phyloP scores from a whole-genome alignment of 2,113 vertebrate genomes.

The Festucalex cinctus region DNA sequence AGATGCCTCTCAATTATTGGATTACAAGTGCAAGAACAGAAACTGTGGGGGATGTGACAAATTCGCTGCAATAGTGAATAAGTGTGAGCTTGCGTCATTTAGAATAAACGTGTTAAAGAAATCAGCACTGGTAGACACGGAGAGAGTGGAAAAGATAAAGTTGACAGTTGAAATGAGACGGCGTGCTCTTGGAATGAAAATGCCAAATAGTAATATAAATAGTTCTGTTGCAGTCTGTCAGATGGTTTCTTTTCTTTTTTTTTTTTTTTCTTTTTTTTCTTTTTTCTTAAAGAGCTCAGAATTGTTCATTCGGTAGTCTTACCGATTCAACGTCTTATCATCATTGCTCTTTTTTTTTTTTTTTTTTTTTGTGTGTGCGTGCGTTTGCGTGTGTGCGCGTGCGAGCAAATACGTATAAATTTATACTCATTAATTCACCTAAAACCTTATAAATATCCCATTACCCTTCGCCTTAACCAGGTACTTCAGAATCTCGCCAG shows the following conservation, averaged over 20 bases:
- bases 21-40: neutral
- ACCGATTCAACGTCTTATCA: too few species aligned
- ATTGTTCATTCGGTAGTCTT: too few species aligned
- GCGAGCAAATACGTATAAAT: too few species aligned
- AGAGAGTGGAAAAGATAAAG: constrained; percentile 1
- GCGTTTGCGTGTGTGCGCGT: too few species aligned
- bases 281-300: too few species aligned
- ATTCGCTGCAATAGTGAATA: neutral
- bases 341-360: too few species aligned
- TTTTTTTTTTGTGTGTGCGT: too few species aligned
- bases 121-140: neutral
- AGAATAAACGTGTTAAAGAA: neutral
- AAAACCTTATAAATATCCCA: too few species aligned
- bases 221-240: neutral
- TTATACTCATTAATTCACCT: too few species aligned
- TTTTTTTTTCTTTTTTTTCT: too few species aligned
- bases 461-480: too few species aligned
- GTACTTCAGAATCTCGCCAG: too few species aligned
- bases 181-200: neutral
- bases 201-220: neutral
- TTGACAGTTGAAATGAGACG: neutral
- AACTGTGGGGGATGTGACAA: constrained; percentile 6
- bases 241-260: neutral
- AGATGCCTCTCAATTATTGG: neutral
- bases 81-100: constrained; percentile 1